Evolutionary conservation across 2,113 vertebrate genomes (phyloP).

Genomic region (Dunckerocampus dactyliophorus): DNA sequence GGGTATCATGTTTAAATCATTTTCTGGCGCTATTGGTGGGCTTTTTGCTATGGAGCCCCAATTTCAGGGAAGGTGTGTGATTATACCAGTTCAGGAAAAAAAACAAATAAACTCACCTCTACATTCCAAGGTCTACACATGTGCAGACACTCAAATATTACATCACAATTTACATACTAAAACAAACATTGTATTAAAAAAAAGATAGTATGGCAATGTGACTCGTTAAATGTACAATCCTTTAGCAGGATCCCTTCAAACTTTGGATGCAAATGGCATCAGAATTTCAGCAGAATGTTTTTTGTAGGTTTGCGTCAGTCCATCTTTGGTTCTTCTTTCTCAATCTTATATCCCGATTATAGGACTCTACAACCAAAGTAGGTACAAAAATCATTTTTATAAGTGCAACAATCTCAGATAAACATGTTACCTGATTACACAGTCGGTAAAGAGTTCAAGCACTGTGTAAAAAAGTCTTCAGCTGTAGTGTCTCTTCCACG

Average conservation of each 20-base stretch:
- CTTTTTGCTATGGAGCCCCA: no score
- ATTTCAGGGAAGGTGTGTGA: no score
- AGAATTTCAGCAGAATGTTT: neutral
- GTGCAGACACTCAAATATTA: neutral
- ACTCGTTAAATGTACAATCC: neutral
- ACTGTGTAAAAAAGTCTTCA: conserved; percentile 82
- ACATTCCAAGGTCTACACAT: conserved; percentile 5
- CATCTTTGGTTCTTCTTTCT: neutral
- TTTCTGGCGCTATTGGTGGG: no score
- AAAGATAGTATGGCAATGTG: neutral
- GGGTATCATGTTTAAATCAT: no score
- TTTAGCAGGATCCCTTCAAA: neutral
- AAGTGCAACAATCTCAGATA: neutral
- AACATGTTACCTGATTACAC: no score
- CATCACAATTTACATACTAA: neutral
- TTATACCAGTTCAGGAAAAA: no score
- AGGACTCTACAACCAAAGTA: neutral
- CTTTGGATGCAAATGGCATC: neutral
- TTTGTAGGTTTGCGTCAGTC: neutral
- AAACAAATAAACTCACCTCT: neutral
- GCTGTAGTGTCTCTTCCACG: conserved; percentile 79
- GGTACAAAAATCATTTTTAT: neutral
- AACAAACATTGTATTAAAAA: neutral
- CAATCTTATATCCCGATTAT: neutral
- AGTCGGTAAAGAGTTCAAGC: neutral